Evolutionary conservation across 2,888 invertebrate genomes (phyloP).

Genomic region (Eupithecia subfuscata): DNA sequence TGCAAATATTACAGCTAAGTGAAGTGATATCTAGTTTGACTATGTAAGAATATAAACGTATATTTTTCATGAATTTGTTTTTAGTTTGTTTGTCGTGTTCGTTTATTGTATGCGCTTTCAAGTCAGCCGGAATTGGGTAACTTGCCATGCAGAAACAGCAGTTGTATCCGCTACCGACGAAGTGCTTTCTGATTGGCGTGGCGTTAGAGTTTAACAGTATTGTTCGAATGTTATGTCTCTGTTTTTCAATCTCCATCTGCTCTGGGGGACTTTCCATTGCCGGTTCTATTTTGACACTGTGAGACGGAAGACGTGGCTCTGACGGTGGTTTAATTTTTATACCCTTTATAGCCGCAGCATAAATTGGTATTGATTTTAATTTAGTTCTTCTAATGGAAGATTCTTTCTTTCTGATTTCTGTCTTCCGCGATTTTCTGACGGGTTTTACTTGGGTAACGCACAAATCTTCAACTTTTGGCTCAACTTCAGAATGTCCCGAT

Average conservation of each 20-base stretch:
- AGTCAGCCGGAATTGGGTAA: slow-evolving; percentile 54
- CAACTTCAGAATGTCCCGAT: slow-evolving; percentile 48
- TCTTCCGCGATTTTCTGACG: slow-evolving; percentile 33
- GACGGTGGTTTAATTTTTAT: slow-evolving; percentile 15
- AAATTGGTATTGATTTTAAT: slow-evolving; percentile 7
- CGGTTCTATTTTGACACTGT: slow-evolving; percentile 6
- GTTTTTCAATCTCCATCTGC: slow-evolving; percentile 25
- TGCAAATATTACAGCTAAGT: slow-evolving; percentile 61
- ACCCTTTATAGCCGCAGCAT: not conserved
- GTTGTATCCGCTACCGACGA: slow-evolving; percentile 52
- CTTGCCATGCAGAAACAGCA: slow-evolving; percentile 61
- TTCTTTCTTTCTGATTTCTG: slow-evolving; percentile 6
- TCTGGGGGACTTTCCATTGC: slow-evolving; percentile 1
- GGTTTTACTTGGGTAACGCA: not conserved
- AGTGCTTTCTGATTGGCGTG: slow-evolving; percentile 55
- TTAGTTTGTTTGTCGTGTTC: slow-evolving; percentile 37
- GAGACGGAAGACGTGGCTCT: not conserved
- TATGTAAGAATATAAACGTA: slow-evolving; percentile 38
- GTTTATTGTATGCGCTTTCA: slow-evolving; percentile 59
- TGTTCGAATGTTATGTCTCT: slow-evolving; percentile 44
- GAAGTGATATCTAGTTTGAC: slow-evolving; percentile 67
- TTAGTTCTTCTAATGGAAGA: slow-evolving; percentile 6
- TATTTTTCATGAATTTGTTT: slow-evolving; percentile 33
- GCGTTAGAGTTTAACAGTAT: slow-evolving; percentile 55
- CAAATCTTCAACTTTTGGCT: slow-evolving; percentile 21